Evolutionary conservation across 2,888 invertebrate species (phyloP), one percentile per base, ranked within the genome.

Genomic region (Halictus quadricinctus): DNA sequence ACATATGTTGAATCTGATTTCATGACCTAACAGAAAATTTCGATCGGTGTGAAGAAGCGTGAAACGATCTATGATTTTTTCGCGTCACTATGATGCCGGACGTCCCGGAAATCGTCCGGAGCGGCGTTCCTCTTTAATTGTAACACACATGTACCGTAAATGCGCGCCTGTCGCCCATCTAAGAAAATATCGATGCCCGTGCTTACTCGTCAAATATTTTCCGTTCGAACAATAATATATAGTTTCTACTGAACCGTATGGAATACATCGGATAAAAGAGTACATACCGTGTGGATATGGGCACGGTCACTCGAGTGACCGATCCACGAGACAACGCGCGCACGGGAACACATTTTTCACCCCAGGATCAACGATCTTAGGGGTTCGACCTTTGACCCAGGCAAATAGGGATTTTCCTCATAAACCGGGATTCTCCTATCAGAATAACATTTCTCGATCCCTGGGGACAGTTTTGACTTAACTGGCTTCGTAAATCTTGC

Each of bases 341-440:
- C 87, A 81, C 72, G 76, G 81, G 84, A 8, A 21, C 12, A 90
- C 92, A 90, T 91, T 92, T 92, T 92, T 93, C 92, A 92, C 88
- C 85, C 79, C 79, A 80, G 83, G 87, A 87, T 88, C 85, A 85
- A 80, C 88, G 81, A 80, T 89, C 81, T 84, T 76, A 29, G 72
- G 83, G 80, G 79, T 89, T 89, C 89, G 88, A 81, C 76, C 88
- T 81, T 73, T 77, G 78, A 81, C 83, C 77, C 84, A 70, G 77
- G 76, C 74, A 84, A 88, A 88, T 79, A 80, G 81, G 76, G 72
- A 76, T 70, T 76, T 74, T 77, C 77, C 81, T 15, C 79, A 36
- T 48, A 72, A 80, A 76, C 79, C 58, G 36, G 79, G 66, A 88
- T 79, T 73, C 84, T 76, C 69, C 81, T 85, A 83, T 87, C 84